These are phyloP conservation scores for Triplophysa rosa DNA, from an alignment of 2,113 vertebrate genomes.

Conservation along the genomic window DNA sequence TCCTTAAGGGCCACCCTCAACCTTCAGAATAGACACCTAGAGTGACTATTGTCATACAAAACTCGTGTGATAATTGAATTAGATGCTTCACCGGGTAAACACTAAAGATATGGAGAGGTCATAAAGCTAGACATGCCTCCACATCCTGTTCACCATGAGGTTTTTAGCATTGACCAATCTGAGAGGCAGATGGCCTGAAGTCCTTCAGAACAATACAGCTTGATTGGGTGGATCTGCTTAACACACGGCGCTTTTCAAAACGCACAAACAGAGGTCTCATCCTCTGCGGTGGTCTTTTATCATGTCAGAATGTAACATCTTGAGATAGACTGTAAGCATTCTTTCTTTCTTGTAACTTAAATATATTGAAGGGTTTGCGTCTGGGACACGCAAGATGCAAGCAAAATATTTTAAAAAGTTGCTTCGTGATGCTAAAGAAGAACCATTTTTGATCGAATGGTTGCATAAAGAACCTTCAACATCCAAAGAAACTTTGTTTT, in stretches of 20 bases:
- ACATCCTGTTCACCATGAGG: slow-evolving; percentile 60
- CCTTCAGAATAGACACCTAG: slow-evolving; percentile 34
- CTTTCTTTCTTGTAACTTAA: slow-evolving; percentile 43
- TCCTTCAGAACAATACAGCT: slow-evolving; percentile 58
- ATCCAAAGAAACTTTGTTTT: too few species aligned
- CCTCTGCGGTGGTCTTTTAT: slow-evolving; percentile 69
- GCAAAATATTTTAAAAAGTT: too few species aligned
- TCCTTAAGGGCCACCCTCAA: slow-evolving; percentile 15
- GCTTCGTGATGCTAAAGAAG: too few species aligned
- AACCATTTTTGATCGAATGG: too few species aligned
- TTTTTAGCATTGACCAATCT: slow-evolving; percentile 52
- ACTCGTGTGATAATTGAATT: slow-evolving; percentile 45
- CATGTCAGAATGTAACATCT: slow-evolving; percentile 58
- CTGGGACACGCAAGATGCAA: not conserved
- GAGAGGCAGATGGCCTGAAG: slow-evolving; percentile 70
- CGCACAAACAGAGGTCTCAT: slow-evolving; percentile 60
- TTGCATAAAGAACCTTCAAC: too few species aligned
- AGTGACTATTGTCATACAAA: slow-evolving; percentile 43
- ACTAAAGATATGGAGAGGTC: slow-evolving; percentile 58
- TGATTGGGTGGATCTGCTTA: slow-evolving; percentile 59
- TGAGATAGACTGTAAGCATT: slow-evolving; percentile 62
- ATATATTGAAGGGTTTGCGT: not conserved
- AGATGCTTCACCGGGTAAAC: slow-evolving; percentile 53
- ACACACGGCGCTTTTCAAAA: slow-evolving; percentile 56
- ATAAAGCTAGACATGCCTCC: slow-evolving; percentile 56